Evolutionary conservation across 1,140 invertebrate genomes (phyloP).

Genomic region (Leptoteleia sp.): DNA sequence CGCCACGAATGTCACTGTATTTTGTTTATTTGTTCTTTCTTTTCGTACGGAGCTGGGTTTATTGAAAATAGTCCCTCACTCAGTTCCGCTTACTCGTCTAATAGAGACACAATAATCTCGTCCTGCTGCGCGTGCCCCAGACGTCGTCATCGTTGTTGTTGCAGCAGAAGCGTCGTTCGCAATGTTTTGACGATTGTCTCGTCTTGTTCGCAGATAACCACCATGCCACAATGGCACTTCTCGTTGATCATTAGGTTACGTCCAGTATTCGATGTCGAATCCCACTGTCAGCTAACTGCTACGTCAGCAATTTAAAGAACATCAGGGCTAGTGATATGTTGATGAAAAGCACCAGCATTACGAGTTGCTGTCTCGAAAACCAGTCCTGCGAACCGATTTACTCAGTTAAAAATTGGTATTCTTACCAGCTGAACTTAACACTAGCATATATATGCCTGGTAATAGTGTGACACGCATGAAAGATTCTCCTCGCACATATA

Average conservation of each 20-base stretch:
- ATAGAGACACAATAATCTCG: conserved; percentile 11
- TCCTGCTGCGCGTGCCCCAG: conserved; percentile 25
- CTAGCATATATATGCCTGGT: too few species aligned
- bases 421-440: too few species aligned
- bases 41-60: neutral
- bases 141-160: conserved; percentile 31
- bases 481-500: too few species aligned
- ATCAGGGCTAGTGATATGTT: conserved; percentile 98
- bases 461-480: too few species aligned
- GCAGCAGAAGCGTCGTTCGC: conserved; percentile 68
- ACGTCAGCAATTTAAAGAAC: conserved; percentile 98
- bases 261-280: conserved; percentile 74
- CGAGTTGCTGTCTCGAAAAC: conserved; percentile 97
- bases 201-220: conserved; percentile 56
- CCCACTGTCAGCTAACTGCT: conserved; percentile 80
- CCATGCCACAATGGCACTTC: conserved; percentile 32
- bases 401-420: conserved; percentile 1
- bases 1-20: conserved; percentile 3
- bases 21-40: neutral
- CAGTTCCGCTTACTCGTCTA: conserved; percentile 26
- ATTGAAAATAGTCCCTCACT: neutral
- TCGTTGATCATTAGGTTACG: conserved; percentile 71
- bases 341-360: conserved; percentile 96
- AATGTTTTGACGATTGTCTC: conserved; percentile 67
- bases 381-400: conserved; percentile 91